These are phyloP conservation scores for Leptocoma aspasia DNA, from an alignment of 2,113 vertebrate genomes.

Conservation along the genomic window DNA sequence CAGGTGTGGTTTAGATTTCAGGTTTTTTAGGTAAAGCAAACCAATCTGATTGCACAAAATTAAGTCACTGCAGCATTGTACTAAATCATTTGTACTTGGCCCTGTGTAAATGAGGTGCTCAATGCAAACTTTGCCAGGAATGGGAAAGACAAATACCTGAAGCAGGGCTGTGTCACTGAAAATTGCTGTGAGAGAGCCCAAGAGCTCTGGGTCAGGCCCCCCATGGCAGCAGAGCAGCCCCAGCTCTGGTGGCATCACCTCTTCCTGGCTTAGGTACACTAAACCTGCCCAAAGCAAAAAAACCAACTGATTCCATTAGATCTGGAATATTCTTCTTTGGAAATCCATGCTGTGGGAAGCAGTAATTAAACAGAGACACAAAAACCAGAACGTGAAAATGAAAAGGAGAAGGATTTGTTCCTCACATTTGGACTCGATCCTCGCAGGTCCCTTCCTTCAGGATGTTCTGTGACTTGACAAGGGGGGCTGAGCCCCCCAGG, in stretches of 20 bases:
- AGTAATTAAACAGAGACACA: background rate
- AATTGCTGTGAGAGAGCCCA: fast-evolving
- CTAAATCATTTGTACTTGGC: background rate
- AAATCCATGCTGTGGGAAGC: background rate
- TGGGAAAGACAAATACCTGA: background rate
- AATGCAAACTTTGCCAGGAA: background rate
- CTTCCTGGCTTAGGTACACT: background rate
- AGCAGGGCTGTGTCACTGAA: fast-evolving
- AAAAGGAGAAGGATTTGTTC: background rate
- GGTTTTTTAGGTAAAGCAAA: background rate
- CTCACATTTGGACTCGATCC: too few relatives aligned
- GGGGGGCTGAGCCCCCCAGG: background rate
- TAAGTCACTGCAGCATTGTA: background rate
- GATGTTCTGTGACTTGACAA: background rate
- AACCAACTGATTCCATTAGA: fast-evolving
- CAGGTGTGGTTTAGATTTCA: conserved; percentile 5
- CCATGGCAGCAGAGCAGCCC: background rate
- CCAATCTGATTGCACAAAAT: background rate
- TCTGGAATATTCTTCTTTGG: fast-evolving
- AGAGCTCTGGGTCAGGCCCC: fast-evolving
- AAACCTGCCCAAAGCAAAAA: background rate
- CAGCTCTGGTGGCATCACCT: background rate
- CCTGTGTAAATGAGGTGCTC: background rate
- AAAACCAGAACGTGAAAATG: fast-evolving
- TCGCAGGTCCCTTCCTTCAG: too few relatives aligned